Conservation (phyloP, 2,113 vertebrate species). For the Dipodomys stephensi region DNA sequence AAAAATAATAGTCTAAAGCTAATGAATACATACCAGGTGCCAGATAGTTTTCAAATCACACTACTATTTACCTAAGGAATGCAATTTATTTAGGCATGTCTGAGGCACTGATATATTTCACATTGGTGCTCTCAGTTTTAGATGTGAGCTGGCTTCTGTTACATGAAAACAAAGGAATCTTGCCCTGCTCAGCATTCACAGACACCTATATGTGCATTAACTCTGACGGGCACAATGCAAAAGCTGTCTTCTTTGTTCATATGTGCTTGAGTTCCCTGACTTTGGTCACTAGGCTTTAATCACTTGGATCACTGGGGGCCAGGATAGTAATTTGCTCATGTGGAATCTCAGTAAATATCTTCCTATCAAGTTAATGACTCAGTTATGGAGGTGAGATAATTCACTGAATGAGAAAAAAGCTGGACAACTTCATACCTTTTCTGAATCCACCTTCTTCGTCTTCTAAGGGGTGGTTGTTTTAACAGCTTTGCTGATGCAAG, state of each 20-base stretch:
- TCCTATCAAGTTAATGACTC: slow-evolving; percentile 51
- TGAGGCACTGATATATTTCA: background rate
- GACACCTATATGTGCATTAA: background rate
- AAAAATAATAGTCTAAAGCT: background rate
- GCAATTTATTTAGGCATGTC: background rate
- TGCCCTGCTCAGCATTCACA: background rate
- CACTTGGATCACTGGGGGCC: slow-evolving; percentile 29
- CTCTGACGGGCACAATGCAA: background rate
- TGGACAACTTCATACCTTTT: slow-evolving; percentile 30
- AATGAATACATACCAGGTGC: background rate
- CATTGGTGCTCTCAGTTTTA: background rate
- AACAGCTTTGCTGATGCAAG: slow-evolving; percentile 50
- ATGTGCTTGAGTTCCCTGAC: background rate
- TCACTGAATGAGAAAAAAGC: slow-evolving; percentile 41
- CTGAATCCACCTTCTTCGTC: slow-evolving; percentile 26
- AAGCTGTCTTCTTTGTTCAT: background rate
- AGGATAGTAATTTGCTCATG: slow-evolving; percentile 59
- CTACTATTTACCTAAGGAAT: background rate
- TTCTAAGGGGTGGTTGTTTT: slow-evolving; percentile 46
- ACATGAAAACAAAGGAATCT: slow-evolving; percentile 9
- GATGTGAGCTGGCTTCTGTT: background rate
- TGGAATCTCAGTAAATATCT: slow-evolving; percentile 57
- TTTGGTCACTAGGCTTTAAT: slow-evolving; percentile 44
- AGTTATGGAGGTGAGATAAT: slow-evolving; percentile 25
- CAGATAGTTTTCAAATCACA: background rate